These are phyloP conservation scores for Sinonovacula constricta DNA, from an alignment of 1,140 invertebrate genomes.

Conservation along the genomic window DNA sequence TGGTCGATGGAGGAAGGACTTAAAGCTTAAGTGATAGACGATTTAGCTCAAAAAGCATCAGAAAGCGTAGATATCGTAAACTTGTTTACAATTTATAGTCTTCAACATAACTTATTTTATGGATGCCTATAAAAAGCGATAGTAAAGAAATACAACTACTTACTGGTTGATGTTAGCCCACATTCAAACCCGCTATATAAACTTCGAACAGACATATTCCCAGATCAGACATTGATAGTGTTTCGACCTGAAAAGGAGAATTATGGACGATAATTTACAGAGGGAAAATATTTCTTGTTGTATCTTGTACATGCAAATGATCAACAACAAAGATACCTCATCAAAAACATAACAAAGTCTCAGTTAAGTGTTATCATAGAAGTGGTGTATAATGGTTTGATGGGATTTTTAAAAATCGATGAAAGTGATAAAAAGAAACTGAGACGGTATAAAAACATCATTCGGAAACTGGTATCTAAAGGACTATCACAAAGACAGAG, in stretches of 20 bases:
- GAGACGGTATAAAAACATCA: slow-evolving; percentile 29
- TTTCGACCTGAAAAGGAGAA: slow-evolving; percentile 34
- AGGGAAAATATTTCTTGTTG: slow-evolving; percentile 31
- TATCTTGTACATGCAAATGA: slow-evolving; percentile 26
- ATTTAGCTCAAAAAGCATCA: slow-evolving; percentile 13
- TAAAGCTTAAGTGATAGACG: slow-evolving; percentile 20
- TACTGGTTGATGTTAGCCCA: slow-evolving; percentile 55
- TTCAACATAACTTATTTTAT: slow-evolving; percentile 45
- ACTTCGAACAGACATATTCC: too few species aligned
- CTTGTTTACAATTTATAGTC: slow-evolving; percentile 30
- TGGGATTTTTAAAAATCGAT: slow-evolving; percentile 33
- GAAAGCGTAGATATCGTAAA: too few species aligned
- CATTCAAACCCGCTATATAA: too few species aligned
- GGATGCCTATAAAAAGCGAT: slow-evolving; percentile 48
- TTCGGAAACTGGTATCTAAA: slow-evolving; percentile 31
- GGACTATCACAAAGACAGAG: slow-evolving; percentile 22
- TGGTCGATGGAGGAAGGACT: slow-evolving; percentile 28
- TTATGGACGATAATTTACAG: slow-evolving; percentile 19
- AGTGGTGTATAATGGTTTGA: slow-evolving; percentile 42
- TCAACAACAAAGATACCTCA: slow-evolving; percentile 40
- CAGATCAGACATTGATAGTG: too few species aligned
- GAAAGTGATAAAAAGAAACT: slow-evolving; percentile 27
- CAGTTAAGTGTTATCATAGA: slow-evolving; percentile 45
- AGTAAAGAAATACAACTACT: slow-evolving; percentile 36
- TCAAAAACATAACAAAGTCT: slow-evolving; percentile 11